Evolutionary conservation across 2,888 invertebrate species (phyloP).

Genomic region (Sphaeridia pumilis): DNA sequence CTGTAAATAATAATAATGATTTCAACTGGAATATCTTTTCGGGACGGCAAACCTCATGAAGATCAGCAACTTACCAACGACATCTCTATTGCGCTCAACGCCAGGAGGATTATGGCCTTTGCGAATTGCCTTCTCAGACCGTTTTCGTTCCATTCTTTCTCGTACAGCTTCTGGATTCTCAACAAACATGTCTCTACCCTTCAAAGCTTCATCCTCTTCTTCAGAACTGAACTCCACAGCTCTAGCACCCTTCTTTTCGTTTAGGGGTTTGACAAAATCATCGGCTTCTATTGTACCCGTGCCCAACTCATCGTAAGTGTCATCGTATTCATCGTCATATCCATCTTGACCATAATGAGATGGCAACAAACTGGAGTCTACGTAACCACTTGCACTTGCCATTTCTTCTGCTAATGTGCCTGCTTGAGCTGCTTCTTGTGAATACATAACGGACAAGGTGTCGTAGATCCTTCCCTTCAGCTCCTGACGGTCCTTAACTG

Average conservation of each 20-base stretch:
- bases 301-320: slow-evolving; percentile 62
- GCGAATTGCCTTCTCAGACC: slow-evolving; percentile 37
- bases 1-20: slow-evolving; percentile 38
- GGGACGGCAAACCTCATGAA: no score
- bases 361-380: slow-evolving; percentile 32
- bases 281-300: slow-evolving; percentile 42
- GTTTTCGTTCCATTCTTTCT: slow-evolving; percentile 50
- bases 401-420: slow-evolving; percentile 33
- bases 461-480: slow-evolving; percentile 15
- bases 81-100: slow-evolving; percentile 33
- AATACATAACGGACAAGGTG: slow-evolving; percentile 5
- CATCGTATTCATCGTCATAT: slow-evolving; percentile 90
- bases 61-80: slow-evolving; percentile 37
- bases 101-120: slow-evolving; percentile 15
- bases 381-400: slow-evolving; percentile 19
- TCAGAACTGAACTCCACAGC: slow-evolving; percentile 36
- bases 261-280: slow-evolving; percentile 37
- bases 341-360: slow-evolving; percentile 21
- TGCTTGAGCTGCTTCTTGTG: neutral
- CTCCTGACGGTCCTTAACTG: slow-evolving; percentile 1
- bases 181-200: slow-evolving; percentile 43
- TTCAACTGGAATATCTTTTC: neutral
- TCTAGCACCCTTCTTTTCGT: slow-evolving; percentile 37
- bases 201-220: slow-evolving; percentile 35
- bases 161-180: slow-evolving; percentile 64